Conservation (phyloP, 1,140 invertebrate species). For the Latrodectus geometricus region DNA sequence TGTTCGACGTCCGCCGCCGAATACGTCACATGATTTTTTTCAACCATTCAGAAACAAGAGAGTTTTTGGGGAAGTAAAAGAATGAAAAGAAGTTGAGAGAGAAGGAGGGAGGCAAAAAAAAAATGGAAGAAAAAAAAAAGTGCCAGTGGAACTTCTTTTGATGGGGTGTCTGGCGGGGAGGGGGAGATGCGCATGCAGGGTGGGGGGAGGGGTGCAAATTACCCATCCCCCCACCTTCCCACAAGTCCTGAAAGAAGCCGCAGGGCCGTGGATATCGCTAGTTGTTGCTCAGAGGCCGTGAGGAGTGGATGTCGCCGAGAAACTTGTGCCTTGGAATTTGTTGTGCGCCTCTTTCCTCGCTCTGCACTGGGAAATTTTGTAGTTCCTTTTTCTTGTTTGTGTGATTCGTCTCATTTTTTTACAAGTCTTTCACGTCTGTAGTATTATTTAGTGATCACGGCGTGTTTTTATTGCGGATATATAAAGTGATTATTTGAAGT, state of each 20-base stretch:
- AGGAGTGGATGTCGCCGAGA: constrained; percentile 18
- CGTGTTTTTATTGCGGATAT: constrained; percentile 38
- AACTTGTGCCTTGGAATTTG: constrained; percentile 51
- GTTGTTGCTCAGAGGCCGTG: constrained; percentile 40
- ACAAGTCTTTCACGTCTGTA: constrained; percentile 10
- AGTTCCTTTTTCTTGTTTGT: constrained; percentile 6
- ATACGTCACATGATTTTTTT: constrained; percentile 52
- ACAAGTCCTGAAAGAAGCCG: constrained; percentile 40
- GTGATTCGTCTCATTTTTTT: constrained; percentile 7
- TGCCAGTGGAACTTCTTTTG: constrained; percentile 47
- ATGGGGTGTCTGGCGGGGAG: constrained; percentile 39
- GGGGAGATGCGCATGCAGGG: constrained; percentile 20
- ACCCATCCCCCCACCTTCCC: constrained; percentile 5
- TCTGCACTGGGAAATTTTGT: neutral
- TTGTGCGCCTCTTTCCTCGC: neutral
- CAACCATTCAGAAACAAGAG: constrained; percentile 58
- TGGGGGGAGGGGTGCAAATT: constrained; percentile 15
- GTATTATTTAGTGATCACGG: constrained; percentile 32
- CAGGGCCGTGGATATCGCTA: constrained; percentile 50
- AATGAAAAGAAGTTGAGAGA: constrained; percentile 4
- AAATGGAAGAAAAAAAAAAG: neutral
- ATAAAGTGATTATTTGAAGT: constrained; percentile 26
- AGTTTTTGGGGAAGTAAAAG: constrained; percentile 10
- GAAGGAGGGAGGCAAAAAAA: neutral
- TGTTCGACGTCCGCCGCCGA: constrained; percentile 28